Percentiles rank a stretch among this genome's conserved stretches.
These are phyloP conservation scores for Drosophila kanapiae DNA, from an alignment of 1,140 invertebrate genomes.

Conservation along the genomic window DNA sequence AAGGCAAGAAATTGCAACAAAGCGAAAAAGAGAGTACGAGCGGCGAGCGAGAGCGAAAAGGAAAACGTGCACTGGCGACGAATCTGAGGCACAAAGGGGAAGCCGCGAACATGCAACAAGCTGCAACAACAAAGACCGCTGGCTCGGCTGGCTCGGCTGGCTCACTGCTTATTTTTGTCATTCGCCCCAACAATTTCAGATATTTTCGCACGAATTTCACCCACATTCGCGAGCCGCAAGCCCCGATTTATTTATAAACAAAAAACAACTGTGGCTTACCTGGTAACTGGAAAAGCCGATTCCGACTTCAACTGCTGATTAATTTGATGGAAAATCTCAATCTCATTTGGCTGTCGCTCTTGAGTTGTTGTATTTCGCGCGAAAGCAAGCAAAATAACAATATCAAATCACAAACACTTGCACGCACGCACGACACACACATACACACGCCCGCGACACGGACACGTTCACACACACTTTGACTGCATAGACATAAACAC, in stretches of 20 bases:
- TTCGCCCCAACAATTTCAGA: constrained; percentile 67
- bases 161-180: constrained; percentile 63
- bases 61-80: constrained; percentile 49
- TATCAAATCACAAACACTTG: constrained; percentile 70
- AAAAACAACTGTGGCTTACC: constrained; percentile 24
- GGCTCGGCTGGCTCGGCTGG: not conserved
- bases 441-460: constrained; percentile 13
- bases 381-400: constrained; percentile 53
- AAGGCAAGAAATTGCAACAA: constrained; percentile 51
- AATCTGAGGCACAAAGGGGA: constrained; percentile 53
- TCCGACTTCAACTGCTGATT: constrained; percentile 9
- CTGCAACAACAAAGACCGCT: constrained; percentile 45
- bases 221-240: constrained; percentile 17
- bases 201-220: constrained; percentile 60
- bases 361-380: constrained; percentile 43
- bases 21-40: constrained; percentile 34
- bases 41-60: constrained; percentile 34
- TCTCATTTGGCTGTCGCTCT: constrained; percentile 20
- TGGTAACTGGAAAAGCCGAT: constrained; percentile 26
- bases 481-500: constrained; percentile 33
- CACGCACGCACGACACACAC: constrained; percentile 23
- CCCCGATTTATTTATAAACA: constrained; percentile 40
- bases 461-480: constrained; percentile 31
- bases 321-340: constrained; percentile 28
- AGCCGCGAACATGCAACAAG: constrained; percentile 71